Percentiles rank a stretch among this genome's conserved stretches.
These are phyloP conservation scores for Tetropium fuscum DNA, from an alignment of 2,888 invertebrate species.

Conservation along the genomic window DNA sequence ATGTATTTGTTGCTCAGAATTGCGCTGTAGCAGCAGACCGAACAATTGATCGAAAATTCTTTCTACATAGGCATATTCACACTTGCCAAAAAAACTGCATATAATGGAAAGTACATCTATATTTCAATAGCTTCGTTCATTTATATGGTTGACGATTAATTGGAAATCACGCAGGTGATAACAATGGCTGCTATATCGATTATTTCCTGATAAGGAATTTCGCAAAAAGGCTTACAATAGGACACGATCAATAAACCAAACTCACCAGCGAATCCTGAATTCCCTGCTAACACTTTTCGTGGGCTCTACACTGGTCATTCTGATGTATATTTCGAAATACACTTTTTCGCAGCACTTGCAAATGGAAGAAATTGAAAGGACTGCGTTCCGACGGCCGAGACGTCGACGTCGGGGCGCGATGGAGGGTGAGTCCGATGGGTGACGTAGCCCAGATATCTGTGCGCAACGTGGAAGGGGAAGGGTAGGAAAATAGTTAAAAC, in stretches of 20 bases:
- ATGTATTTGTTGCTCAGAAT: no score
- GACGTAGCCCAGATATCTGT: conserved; percentile 13
- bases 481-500: conserved; percentile 9
- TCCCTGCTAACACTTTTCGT: conserved; percentile 49
- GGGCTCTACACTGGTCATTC: conserved; percentile 53
- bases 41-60: no score
- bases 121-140: not conserved
- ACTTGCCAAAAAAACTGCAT: no score
- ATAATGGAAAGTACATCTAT: no score
- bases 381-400: conserved; percentile 13
- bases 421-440: conserved; percentile 27
- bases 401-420: conserved; percentile 36
- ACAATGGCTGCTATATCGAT: conserved; percentile 38
- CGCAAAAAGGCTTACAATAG: not conserved
- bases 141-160: not conserved
- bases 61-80: no score
- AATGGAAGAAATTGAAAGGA: conserved; percentile 6
- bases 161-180: conserved; percentile 27
- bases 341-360: conserved; percentile 8
- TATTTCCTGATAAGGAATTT: conserved; percentile 24
- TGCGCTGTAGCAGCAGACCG: no score
- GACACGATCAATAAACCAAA: conserved; percentile 4
- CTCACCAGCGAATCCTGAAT: conserved; percentile 48
- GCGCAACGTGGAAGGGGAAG: conserved; percentile 15
- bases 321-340: conserved; percentile 18